Base-by-base conservation (phyloP, 2,797 vertebrate species). In the Aeoliscus strigatus region DNA sequence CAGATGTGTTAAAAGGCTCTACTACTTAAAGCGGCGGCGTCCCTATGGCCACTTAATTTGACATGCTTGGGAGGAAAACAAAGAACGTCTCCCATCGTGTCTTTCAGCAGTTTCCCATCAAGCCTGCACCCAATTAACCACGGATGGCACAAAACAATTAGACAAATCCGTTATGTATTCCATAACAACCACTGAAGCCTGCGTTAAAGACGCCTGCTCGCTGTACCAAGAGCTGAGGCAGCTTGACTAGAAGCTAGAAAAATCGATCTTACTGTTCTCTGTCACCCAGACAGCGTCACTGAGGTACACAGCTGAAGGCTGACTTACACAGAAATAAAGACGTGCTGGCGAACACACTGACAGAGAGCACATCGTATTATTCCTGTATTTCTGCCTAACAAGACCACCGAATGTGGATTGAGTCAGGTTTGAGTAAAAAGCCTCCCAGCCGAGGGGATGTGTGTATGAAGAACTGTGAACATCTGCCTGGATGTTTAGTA, bases 41-140 rank as follows among this genome's bases (percentile, higher is more conserved):
- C 59, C 44, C 36, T 45, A n/a, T 53, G 6, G 49, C 60, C 70
- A 60, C 62, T 82, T 77, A 63, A 80, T 81, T 79, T 71, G 66
- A 78, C 77, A 82, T 70, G 77, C 69, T 76, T 70, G 50, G 32
- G 45, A 65, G 52, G 56, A 70, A 84, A 82, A 75, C 73, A 78
- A 78, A 83, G 72, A 68, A 44, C 67, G 66, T 60, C 53, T 71
- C 68, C 67, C 47, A 75, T 73, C 83, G 75, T 80, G 73, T 14
- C 72, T 73, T 73, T 79, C 51, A 81, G 68, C 68, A 56, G 62
- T 43, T 36, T 72, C 74, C 79, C 81, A 80, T 81, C 77, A 80
- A 56, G 64, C 44, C 62, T 58, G 60, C 59, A 69, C 69, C 75
- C 59, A 80, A 75, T 83, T 81, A 81, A 55, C 66, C 37, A 58